These are phyloP conservation scores for Chymomyza procnemis DNA, from an alignment of 2,888 invertebrate genomes.

Conservation along the genomic window DNA sequence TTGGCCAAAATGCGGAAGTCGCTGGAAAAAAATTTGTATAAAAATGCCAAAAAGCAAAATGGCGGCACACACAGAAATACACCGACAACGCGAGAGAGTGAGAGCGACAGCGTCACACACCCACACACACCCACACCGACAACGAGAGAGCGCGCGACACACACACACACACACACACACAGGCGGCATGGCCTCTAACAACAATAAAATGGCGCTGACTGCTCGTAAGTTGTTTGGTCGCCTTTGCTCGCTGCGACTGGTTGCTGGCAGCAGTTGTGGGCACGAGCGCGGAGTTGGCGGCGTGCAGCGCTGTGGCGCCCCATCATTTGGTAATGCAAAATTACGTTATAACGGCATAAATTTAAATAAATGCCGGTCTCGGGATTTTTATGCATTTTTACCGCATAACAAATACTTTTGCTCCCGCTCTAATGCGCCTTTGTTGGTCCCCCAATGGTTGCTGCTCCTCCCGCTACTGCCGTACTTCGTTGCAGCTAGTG, in stretches of 20 bases:
- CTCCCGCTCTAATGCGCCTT: constrained; percentile 64
- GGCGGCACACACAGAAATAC: constrained; percentile 31
- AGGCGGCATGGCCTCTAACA: constrained; percentile 20
- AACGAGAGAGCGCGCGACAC: constrained; percentile 26
- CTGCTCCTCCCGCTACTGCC: no score
- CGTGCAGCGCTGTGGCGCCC: constrained; percentile 25
- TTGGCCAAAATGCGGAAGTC: constrained; percentile 39
- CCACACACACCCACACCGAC: constrained; percentile 34
- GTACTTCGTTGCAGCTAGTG: constrained; percentile 64
- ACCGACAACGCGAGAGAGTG: constrained; percentile 30
- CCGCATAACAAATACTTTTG: constrained; percentile 77
- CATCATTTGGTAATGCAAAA: constrained; percentile 76
- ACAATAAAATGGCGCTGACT: constrained; percentile 60
- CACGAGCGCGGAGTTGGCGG: constrained; percentile 24
- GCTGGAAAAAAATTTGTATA: constrained; percentile 42
- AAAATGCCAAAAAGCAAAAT: constrained; percentile 61
- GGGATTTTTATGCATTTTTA: constrained; percentile 78
- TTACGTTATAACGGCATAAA: constrained; percentile 78
- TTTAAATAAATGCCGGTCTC: constrained; percentile 79
- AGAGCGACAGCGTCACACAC: constrained; percentile 29
- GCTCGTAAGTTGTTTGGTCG: constrained; percentile 30
- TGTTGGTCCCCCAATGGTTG: constrained; percentile 35
- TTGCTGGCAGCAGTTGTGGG: no score
- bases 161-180: no score
- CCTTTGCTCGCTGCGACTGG: constrained; percentile 7